A percentile compares a stretch with the other conserved stretches of the same genome.
These are phyloP conservation scores for Tanytarsus gracilentus DNA, from an alignment of 2,888 invertebrate genomes.

Conservation along the genomic window DNA sequence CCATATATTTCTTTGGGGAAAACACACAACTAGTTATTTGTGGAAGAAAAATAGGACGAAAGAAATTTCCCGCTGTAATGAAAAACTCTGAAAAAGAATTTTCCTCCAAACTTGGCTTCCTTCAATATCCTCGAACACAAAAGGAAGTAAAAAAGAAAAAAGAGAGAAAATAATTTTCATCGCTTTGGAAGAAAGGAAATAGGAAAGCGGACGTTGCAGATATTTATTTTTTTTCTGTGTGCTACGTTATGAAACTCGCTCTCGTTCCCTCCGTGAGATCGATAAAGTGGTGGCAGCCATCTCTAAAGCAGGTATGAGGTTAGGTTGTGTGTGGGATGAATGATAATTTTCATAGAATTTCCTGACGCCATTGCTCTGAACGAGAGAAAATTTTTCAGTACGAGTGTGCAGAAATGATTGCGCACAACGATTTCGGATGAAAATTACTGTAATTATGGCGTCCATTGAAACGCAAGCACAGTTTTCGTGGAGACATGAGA, in stretches of 20 bases:
- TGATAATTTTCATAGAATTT: conserved; percentile 12
- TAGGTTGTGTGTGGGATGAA: not conserved
- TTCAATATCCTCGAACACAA: no score
- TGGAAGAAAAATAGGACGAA: no score
- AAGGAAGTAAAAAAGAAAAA: not conserved
- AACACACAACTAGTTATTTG: no score
- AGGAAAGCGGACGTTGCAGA: conserved; percentile 18
- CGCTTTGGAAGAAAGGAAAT: conserved; percentile 1
- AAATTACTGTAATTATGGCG: conserved; percentile 21
- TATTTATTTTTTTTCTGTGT: conserved; percentile 1
- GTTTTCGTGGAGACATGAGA: not conserved
- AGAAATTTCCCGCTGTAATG: no score
- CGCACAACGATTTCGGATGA: not conserved
- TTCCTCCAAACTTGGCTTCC: no score
- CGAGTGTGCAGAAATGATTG: not conserved
- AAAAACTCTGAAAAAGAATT: no score
- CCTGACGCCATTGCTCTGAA: not conserved
- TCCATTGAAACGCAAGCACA: not conserved
- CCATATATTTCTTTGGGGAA: no score
- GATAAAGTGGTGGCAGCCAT: conserved; percentile 6
- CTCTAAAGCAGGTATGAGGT: not conserved
- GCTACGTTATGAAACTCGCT: not conserved
- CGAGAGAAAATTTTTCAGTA: not conserved
- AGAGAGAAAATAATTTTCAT: conserved; percentile 10
- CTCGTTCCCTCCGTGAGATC: not conserved